Base-by-base conservation (phyloP, 2,797 vertebrate species). In the Clamator glandarius region DNA sequence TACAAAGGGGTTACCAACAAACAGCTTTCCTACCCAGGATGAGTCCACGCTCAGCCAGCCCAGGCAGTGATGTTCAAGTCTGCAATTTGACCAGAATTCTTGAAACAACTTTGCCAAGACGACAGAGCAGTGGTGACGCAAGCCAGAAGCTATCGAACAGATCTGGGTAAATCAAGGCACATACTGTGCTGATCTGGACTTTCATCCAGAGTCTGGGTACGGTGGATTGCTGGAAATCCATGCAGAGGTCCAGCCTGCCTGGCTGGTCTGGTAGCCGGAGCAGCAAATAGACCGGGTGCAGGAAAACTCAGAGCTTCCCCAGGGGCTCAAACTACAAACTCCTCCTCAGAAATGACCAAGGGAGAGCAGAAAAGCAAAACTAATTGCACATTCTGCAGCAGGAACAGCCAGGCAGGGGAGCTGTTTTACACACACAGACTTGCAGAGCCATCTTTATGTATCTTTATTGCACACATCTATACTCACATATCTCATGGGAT, bases 401-500 rank as follows among this genome's bases (percentile, higher is more conserved):
- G 59, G 39, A 95, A 39, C 80, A 91, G 70, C 63, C 92, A 94
- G 94, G 48, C 86, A 93, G 74, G 55, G 81, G 87, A 92, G 84
- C 89, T 89, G 63, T 89, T 94, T 72, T 77, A 83, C 64, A 83
- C 90, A 90, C 7, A 26, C 61, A 44, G 2, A 83, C 54, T 83
- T 59, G 42, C 87, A 74, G 46, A 93, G 69, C 76, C 82, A 85
- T 93, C 91, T 91, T 93, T 89, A 77, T 66, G 11, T 69, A 81
- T 88, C 81, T 81, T 93, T 92, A 91, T 59, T 93, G 79, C 89
- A 88, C 55, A 89, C 82, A 81, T 95, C 92, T 90, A 95, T 90
- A 61, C 84, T 92, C 87, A 91, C 69, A 78, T 84, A 95, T 95
- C 93, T 96, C 93, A 91, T 78, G 95, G 93, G 96, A 94, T 85